phyloP scores from a whole-genome alignment of 23 tunicate genomes.

The Phallusia fumigata region DNA sequence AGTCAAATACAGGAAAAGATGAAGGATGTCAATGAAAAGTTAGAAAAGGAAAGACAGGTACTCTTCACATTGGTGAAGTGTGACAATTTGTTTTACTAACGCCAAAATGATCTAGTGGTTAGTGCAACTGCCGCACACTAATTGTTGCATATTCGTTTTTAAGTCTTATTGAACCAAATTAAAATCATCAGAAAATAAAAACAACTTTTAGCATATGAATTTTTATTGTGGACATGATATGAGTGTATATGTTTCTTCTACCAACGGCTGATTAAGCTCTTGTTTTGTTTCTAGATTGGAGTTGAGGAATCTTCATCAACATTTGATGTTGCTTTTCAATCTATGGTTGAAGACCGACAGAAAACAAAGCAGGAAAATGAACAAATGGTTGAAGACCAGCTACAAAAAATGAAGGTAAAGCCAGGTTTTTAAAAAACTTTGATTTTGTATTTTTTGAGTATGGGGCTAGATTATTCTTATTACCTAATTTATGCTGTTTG shows the following conservation, averaged over 20 bases:
- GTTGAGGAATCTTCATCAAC: conserved; percentile 52
- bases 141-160: too few species aligned
- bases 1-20: conserved; percentile 43
- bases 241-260: too few species aligned
- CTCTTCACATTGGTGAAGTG: background rate
- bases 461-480: background rate
- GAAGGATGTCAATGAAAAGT: conserved; percentile 53
- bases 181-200: too few species aligned
- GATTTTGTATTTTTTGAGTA: background rate
- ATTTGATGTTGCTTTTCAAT: conserved; percentile 68
- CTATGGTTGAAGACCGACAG: conserved; percentile 68
- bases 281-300: conserved; percentile 37
- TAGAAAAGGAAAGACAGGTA: conserved; percentile 67
- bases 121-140: too few species aligned
- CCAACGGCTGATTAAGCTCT: too few species aligned
- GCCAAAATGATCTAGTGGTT: too few species aligned
- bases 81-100: too few species aligned
- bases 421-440: background rate
- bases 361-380: conserved; percentile 60
- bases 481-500: background rate
- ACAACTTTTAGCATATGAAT: too few species aligned
- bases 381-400: conserved; percentile 74
- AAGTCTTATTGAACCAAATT: too few species aligned
- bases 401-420: conserved; percentile 76
- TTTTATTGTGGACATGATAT: too few species aligned